Base-by-base conservation (phyloP, 2,797 vertebrate genomes). In the Schizothorax lantsangensis region DNA sequence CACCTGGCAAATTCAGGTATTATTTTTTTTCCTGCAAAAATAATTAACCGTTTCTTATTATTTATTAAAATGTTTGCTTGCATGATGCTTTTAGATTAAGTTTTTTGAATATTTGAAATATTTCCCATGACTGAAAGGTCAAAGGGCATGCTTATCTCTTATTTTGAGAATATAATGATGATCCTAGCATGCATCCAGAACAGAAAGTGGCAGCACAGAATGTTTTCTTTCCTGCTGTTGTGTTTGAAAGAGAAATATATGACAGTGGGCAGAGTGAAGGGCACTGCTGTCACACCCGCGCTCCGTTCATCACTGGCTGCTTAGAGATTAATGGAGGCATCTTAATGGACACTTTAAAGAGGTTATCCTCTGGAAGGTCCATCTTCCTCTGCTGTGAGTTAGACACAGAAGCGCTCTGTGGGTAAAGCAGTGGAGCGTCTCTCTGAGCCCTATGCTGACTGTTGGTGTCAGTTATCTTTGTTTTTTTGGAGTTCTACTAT, bases 241-340 rank as follows among this genome's bases (percentile, higher is more conserved):
- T 40, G 80, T 79, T 40, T 30, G 68, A 64, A 62, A 85, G 82
- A 84, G 80, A 91, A 86, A 90, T 89, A 77, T 89, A 84, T 87
- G 85, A 78, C 38, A 40, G 52, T 43, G 75, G 86, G 82, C 77
- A 81, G 86, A 19, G 73, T 88, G 87, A 87, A 83, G 83, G 83
- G 84, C 92, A 83, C 73, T 36, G 84, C 84, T 71, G 75, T 62
- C 82, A 81, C 68, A 87, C 62, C 69, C 57, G 59, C 49, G 30
- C 86, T 79, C 71, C 88, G 80, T 93, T 91, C 84, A 86, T 90
- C 83, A 21, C 68, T 64, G 87, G 59, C 89, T 83, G 59, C 78
- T 88, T 88, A 87, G 68, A 88, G 87, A 90, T 86, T 89, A 91
- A 90, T 85, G 77, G 86, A 82, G 43, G 88, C 33, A 36, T 86